A percentile compares a stretch with the other conserved stretches of the same genome.
Conservation (phyloP, 2,888 invertebrate genomes). For the Brachyptera risi region DNA sequence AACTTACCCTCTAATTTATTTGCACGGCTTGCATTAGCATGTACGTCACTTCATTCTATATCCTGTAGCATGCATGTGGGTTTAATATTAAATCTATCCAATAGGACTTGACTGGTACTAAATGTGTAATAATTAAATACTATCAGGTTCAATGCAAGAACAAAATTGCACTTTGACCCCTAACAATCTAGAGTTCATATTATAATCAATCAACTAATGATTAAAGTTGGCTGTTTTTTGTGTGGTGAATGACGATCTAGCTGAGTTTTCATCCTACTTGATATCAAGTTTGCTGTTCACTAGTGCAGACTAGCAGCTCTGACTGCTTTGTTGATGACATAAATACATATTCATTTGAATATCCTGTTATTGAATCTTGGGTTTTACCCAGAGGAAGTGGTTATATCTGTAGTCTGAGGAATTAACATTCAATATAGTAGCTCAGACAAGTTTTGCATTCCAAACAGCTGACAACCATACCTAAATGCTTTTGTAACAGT, state of each 20-base stretch:
- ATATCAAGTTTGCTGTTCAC: too few relatives aligned
- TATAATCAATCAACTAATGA: conserved; percentile 16
- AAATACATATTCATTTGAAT: neutral
- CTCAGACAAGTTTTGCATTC: neutral
- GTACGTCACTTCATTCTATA: neutral
- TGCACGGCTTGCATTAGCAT: too few relatives aligned
- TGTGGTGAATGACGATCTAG: too few relatives aligned
- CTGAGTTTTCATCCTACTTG: too few relatives aligned
- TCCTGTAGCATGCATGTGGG: neutral
- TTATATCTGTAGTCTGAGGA: neutral
- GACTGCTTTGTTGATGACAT: neutral
- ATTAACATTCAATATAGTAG: neutral
- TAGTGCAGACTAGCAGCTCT: too few relatives aligned
- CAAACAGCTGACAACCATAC: neutral
- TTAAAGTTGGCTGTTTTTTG: too few relatives aligned
- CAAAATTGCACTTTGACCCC: too few relatives aligned
- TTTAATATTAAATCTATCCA: too few relatives aligned
- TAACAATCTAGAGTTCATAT: too few relatives aligned
- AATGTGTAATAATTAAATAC: neutral
- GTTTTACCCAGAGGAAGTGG: conserved; percentile 25
- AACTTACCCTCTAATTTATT: too few relatives aligned
- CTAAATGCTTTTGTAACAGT: neutral
- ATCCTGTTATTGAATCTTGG: neutral
- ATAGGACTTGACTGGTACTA: too few relatives aligned
- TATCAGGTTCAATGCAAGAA: too few relatives aligned